Conservation (phyloP, 2,113 vertebrate species). For the Nerophis lumbriciformis region DNA sequence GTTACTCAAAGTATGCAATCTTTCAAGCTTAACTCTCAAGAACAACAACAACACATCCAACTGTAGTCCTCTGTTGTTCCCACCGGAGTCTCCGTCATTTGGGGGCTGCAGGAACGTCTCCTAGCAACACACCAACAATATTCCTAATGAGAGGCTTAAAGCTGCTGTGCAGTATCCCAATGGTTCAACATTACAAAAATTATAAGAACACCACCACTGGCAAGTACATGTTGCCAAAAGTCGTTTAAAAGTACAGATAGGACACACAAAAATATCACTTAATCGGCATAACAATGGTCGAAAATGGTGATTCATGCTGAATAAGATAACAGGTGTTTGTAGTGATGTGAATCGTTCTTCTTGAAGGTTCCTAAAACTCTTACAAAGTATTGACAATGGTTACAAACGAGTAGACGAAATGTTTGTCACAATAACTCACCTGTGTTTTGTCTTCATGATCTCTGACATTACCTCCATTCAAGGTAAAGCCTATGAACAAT, state of each 20-base stretch:
- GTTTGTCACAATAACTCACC: neutral
- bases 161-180: too few relatives aligned
- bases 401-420: neutral
- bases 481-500: neutral
- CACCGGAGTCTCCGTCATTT: slow-evolving; percentile 26
- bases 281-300: too few relatives aligned
- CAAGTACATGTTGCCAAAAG: too few relatives aligned
- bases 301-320: too few relatives aligned
- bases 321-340: neutral
- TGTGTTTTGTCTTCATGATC: neutral
- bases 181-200: too few relatives aligned
- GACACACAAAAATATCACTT: too few relatives aligned
- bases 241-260: too few relatives aligned
- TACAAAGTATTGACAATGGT: neutral
- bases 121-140: slow-evolving; percentile 25
- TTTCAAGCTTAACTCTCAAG: neutral
- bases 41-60: neutral
- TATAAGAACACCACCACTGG: too few relatives aligned
- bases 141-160: slow-evolving; percentile 18
- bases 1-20: too few relatives aligned
- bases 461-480: slow-evolving; percentile 5
- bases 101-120: slow-evolving; percentile 23
- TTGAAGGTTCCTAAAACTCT: neutral
- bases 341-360: neutral
- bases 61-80: slow-evolving; percentile 4